Conservation (phyloP, 1,140 invertebrate species). For the Probaryconus sp. region DNA sequence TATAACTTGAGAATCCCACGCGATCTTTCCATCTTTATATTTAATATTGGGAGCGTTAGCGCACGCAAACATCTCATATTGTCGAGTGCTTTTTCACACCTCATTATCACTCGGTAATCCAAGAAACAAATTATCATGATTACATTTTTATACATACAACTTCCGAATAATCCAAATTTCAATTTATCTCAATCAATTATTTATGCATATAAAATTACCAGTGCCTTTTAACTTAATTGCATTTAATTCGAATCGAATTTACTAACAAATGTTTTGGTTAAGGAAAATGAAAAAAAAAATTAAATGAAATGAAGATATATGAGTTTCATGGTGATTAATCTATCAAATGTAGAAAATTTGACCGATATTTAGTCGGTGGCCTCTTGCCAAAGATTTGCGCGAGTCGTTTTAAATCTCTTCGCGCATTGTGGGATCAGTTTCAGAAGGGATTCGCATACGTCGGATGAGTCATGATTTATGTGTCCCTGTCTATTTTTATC, state of each 20-base stretch:
- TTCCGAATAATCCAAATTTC: no score
- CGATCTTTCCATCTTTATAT: not conserved
- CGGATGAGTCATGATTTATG: slow-evolving; percentile 57
- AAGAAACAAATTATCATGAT: no score
- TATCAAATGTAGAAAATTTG: slow-evolving; percentile 35
- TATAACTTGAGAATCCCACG: slow-evolving; percentile 10
- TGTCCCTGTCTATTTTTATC: slow-evolving; percentile 51
- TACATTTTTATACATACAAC: no score
- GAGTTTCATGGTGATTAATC: slow-evolving; percentile 24
- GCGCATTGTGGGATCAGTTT: slow-evolving; percentile 34
- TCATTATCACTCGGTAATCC: no score
- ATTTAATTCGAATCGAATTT: no score
- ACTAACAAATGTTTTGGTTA: not conserved
- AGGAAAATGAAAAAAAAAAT: no score
- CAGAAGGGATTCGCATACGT: slow-evolving; percentile 25
- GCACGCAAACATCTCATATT: slow-evolving; percentile 65
- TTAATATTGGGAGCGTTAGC: not conserved
- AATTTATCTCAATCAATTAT: no score
- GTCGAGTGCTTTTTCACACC: slow-evolving; percentile 42
- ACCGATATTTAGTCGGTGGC: slow-evolving; percentile 34
- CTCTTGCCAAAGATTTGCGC: slow-evolving; percentile 40
- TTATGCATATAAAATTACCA: no score
- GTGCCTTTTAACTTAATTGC: no score
- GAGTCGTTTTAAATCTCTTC: slow-evolving; percentile 1
- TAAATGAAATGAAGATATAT: slow-evolving; percentile 36